Evolutionary conservation across 2,888 invertebrate genomes (phyloP), one percentile per base, ranked within the genome.

Genomic region (Pyrocoelia pectoralis): DNA sequence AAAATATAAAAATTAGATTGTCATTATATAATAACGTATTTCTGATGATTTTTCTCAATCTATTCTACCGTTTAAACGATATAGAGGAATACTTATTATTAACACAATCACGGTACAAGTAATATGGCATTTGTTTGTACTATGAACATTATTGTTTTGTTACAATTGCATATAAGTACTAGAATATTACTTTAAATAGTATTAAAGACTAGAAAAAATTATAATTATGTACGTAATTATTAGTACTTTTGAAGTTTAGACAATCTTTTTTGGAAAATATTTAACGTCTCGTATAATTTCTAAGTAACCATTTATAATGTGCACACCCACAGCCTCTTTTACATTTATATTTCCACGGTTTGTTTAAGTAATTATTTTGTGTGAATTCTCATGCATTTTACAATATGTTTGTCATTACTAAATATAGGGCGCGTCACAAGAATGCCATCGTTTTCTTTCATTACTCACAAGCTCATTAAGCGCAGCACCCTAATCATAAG

Each of bases 111-210:
- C 53, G n/a, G 56, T 40, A 51, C 29, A 38, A 63, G 51, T 64
- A 58, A 59, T 28, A 58, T 71, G 70, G 70, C 71, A 66, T 70
- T 64, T 67, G 60, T 71, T 71, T 71, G 71, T 71, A 71, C 71
- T 71, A 71, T 71, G 62, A 70, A 69, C 66, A 64, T 70, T 71
- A 71, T 71, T 71, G 68, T 70, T 69, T 65, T 66, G 46, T 59
- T 61, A 53, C 29, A 51, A 15, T 46, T 53, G 48, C 43, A 46
- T 29, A 57, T 28, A 43, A 33, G 33, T 6, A 33, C 46, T 46
- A 46, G 46, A 46, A 13, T 41, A 41, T 41, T 41, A 41, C 41
- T 41, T 41, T 41, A 41, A 41, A 41, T 41, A 41, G 14, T 41
- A 29, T 46, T 40, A 53, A 48, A 60, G 61, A 61, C 61, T 61